Evolutionary conservation across 2,113 vertebrate species (phyloP).

Genomic region (Brachyhypopomus occidentalis): DNA sequence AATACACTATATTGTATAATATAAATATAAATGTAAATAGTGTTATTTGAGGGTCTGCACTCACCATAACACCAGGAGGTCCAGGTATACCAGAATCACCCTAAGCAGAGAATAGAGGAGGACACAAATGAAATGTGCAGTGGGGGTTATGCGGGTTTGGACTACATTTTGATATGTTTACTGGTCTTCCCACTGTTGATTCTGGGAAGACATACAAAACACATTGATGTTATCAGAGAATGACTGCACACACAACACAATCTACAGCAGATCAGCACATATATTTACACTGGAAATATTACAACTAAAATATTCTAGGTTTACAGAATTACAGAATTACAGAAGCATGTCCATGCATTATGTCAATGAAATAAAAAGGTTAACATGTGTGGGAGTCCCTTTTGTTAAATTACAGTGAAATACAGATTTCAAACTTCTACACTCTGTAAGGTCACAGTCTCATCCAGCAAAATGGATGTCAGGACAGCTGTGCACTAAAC

Average conservation of each 20-base stretch:
- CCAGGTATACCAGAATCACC: constrained; percentile 81
- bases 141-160: not conserved
- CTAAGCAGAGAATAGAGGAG: constrained; percentile 65
- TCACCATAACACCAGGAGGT: constrained; percentile 78
- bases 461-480: too few relatives aligned
- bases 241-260: not conserved
- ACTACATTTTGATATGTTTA: too few relatives aligned
- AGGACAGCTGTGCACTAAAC: too few relatives aligned
- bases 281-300: not conserved
- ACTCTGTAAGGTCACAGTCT: not conserved
- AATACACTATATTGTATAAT: too few relatives aligned
- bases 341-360: not conserved
- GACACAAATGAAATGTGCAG: not conserved
- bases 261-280: too few relatives aligned
- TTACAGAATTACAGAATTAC: too few relatives aligned
- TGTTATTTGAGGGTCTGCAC: constrained; percentile 42
- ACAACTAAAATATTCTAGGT: not conserved
- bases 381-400: too few relatives aligned
- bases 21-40: not conserved
- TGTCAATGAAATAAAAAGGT: not conserved
- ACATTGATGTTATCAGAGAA: not conserved
- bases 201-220: not conserved
- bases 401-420: constrained; percentile 1
- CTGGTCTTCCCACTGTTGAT: not conserved
- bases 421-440: not conserved